phyloP scores from a whole-genome alignment of 2,797 vertebrate genomes.

The Cossypha niveicapilla region DNA sequence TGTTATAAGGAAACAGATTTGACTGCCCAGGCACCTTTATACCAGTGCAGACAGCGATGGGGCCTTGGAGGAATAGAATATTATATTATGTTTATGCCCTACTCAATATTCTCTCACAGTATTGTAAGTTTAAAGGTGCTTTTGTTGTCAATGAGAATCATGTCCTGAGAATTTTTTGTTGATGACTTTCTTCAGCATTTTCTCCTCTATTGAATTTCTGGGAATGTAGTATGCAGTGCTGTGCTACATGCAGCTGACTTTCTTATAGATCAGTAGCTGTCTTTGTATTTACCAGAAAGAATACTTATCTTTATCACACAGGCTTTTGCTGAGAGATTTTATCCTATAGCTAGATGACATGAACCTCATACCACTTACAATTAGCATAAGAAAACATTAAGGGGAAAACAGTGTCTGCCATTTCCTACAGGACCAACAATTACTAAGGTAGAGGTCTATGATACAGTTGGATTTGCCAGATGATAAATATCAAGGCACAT shows the following conservation, averaged over 20 bases:
- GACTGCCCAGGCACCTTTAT: background rate
- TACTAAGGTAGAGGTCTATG: background rate
- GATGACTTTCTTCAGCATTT: background rate
- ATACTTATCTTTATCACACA: background rate
- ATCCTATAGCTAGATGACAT: background rate
- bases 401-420: background rate
- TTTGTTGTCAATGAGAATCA: background rate
- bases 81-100: background rate
- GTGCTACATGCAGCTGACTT: background rate
- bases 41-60: background rate
- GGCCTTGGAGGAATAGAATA: background rate
- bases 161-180: background rate
- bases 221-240: background rate
- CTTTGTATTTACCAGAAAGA: background rate
- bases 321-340: background rate
- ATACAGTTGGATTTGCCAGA: background rate
- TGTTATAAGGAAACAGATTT: background rate
- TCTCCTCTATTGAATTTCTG: background rate
- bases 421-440: background rate
- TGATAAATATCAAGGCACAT: background rate
- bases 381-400: background rate
- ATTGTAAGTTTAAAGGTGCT: background rate
- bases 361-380: background rate
- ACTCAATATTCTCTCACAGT: background rate
- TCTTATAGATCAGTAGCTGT: background rate